Base-by-base conservation (phyloP, 2,113 vertebrate species). In the Anguilla japonica region DNA sequence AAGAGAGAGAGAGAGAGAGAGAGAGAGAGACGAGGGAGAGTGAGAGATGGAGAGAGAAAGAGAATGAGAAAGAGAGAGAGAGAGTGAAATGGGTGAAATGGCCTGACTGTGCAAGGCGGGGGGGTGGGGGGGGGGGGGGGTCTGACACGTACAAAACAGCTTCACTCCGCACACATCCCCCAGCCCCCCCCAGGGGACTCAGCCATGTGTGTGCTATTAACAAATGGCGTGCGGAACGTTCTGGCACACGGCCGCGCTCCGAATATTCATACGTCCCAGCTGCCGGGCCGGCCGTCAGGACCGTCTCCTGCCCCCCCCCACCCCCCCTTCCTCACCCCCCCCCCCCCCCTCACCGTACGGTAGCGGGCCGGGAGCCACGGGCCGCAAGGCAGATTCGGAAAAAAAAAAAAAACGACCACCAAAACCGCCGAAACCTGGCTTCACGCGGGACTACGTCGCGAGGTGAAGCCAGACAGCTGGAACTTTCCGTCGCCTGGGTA, bases 181-280 rank as follows among this genome's bases (percentile, higher is more conserved):
- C 88, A 92, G 90, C 92, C 94, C 93, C 71, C 71, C 90, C 89
- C 85, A 93, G 94, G 94, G 93, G 92, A 93, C 86, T 82, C 89
- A 91, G 87, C 91, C 93, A 93, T 92, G 93, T 91, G 89, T 92
- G 93, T 94, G 95, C 92, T 92, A 94, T 94, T 94, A 95, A 94
- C 92, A 94, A 91, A 94, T 93, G 94, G 91, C 92, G 92, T 75
- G 79, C 14, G 5, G 39, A 41, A 41, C 79, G 40, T 20, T 14
- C 40, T 80, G 79, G 40, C 79, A 41, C 41, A 0, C 34, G 14
- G 71, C n/a, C 71, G 16, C 3, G 41, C 90, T 91, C 91, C 92
- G 92, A 90, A 84, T 89, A 91, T 92, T 91, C 91, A 91, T 89
- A 89, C 91, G 91, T 91, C 90, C 90, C 92, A 90, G 91, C 90